Evolutionary conservation across 2,888 invertebrate genomes (phyloP), one percentile per base, ranked within the genome.

Genomic region (Macropis europaea): DNA sequence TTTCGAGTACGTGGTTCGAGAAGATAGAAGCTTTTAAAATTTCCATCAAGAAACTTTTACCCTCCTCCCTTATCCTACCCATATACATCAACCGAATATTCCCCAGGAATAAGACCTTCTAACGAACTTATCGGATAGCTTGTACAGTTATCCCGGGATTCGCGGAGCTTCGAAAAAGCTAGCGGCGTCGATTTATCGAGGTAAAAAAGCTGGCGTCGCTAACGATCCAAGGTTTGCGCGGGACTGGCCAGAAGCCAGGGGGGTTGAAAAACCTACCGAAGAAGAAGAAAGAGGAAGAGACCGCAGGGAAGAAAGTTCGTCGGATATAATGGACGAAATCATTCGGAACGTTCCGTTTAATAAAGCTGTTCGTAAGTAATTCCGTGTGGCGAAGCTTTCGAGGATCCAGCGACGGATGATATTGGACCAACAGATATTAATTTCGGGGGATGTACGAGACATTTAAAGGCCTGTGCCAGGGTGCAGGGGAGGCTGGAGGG

Each of bases 351-450:
- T 76, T 68, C 69, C 68, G 59, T 64, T 77, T 82, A 81, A 83
- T 82, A 80, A 84, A 86, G 83, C 73, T 52, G 50, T 57, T 56
- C 63, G 38, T 54, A 62, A 73, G 79, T 71, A 81, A 83, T 82
- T 63, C 36, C 34, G 61, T 61, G 53, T 61, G 53, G 66, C 61
- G 34, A 45, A 42, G 56, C 43, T 34, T n/a, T 45, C 6, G 57
- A 28, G 59, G 17, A n/a, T 43, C 52, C 42, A 48, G 40, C 71
- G 84, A 87, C 83, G 82, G 80, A 84, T 81, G 86, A 86, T 88
- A 88, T 88, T 87, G 85, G 83, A 82, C 86, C 82, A 85, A 82
- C 85, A 77, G 87, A 88, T 89, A 89, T 89, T 89, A 89, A 89
- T 89, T 89, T 89, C 76, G 83, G 84, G n/a, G 86, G 85, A 87